Evolutionary conservation across 2,888 invertebrate genomes (phyloP).

Genomic region (Drosophila parthenogenetica): DNA sequence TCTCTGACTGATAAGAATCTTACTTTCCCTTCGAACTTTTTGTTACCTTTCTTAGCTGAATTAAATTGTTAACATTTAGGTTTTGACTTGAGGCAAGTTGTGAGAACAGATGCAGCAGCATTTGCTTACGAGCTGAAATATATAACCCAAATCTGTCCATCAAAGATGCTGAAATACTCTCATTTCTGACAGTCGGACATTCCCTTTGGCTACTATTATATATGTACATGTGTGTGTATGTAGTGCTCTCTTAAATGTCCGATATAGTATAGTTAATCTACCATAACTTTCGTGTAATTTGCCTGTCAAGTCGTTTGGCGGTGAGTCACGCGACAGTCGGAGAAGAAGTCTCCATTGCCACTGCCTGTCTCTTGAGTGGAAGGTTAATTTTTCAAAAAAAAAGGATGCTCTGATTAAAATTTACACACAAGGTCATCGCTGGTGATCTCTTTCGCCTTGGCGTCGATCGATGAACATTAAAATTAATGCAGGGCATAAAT

Average conservation of each 20-base stretch:
- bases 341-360: background rate
- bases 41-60: constrained; percentile 8
- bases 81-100: constrained; percentile 11
- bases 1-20: constrained; percentile 10
- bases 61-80: constrained; percentile 24
- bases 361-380: constrained; percentile 14
- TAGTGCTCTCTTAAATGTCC: constrained; percentile 8
- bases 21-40: constrained; percentile 11
- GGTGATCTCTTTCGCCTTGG: constrained; percentile 36
- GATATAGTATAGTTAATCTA: constrained; percentile 32
- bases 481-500: constrained; percentile 77
- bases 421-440: constrained; percentile 73
- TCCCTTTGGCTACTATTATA: constrained; percentile 50
- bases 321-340: constrained; percentile 41
- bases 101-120: constrained; percentile 26
- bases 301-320: constrained; percentile 42
- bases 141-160: constrained; percentile 68
- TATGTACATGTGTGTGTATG: background rate
- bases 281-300: constrained; percentile 53
- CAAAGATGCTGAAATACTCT: constrained; percentile 43
- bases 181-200: constrained; percentile 42
- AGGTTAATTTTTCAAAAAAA: constrained; percentile 25
- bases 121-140: background rate
- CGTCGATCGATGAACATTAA: constrained; percentile 48
- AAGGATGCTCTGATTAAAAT: constrained; percentile 72